phyloP scores from a whole-genome alignment of 2,113 vertebrate species.

The Phaethon lepturus region DNA sequence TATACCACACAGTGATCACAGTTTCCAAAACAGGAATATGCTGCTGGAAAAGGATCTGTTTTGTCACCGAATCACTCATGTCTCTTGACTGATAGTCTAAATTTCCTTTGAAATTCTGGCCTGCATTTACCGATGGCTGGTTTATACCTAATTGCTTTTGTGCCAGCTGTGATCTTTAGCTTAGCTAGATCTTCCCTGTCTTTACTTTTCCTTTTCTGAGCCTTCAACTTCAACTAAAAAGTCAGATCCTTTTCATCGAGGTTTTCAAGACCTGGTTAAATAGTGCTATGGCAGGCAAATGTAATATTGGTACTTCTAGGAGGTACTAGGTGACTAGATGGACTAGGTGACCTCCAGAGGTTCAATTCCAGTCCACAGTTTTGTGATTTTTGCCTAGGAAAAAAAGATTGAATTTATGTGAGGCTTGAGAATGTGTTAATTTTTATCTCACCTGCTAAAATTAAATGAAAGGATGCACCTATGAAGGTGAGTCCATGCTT shows the following conservation, averaged over 20 bases:
- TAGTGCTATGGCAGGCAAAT: neutral
- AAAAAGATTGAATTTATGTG: neutral
- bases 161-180: neutral
- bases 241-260: neutral
- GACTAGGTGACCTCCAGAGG: neutral
- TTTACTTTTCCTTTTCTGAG: neutral
- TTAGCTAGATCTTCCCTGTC: neutral
- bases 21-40: neutral
- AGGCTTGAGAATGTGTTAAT: neutral
- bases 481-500: too few relatives aligned
- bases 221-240: neutral
- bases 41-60: neutral
- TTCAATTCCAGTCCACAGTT: neutral
- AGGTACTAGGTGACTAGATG: neutral
- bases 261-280: neutral
- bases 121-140: neutral
- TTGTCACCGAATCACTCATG: neutral
- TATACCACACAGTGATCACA: neutral
- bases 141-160: neutral
- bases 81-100: neutral
- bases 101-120: neutral
- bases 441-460: neutral
- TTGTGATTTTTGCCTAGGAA: neutral
- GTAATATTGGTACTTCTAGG: neutral
- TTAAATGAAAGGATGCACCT: neutral